Conservation (phyloP, 1,140 invertebrate species). For the Cyrtorhinus lividipennis region DNA sequence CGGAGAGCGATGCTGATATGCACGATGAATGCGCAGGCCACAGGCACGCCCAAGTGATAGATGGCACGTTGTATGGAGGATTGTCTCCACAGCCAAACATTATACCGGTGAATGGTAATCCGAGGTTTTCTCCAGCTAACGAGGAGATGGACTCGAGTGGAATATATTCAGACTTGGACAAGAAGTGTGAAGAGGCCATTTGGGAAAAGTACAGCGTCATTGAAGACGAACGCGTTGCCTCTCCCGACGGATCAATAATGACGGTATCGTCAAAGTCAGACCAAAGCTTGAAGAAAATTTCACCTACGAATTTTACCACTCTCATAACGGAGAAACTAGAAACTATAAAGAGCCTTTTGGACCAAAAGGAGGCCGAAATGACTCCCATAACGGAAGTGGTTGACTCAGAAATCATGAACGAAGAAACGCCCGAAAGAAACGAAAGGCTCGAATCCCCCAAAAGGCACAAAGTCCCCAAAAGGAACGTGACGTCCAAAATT, state of each 20-base stretch:
- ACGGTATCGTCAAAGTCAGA: constrained; percentile 26
- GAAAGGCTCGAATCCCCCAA: constrained; percentile 29
- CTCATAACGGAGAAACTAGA: constrained; percentile 24
- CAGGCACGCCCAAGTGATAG: constrained; percentile 58
- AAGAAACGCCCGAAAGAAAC: constrained; percentile 12
- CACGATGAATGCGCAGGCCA: constrained; percentile 52
- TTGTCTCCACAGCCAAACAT: neutral
- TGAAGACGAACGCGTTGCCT: constrained; percentile 24
- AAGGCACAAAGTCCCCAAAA: constrained; percentile 60
- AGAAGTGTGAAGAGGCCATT: constrained; percentile 27
- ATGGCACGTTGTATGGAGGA: constrained; percentile 64
- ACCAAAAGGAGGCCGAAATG: constrained; percentile 27
- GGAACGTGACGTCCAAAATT: constrained; percentile 55
- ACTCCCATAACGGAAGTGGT: constrained; percentile 29
- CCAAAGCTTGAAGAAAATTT: constrained; percentile 29
- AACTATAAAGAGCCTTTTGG: constrained; percentile 27
- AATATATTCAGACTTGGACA: constrained; percentile 69
- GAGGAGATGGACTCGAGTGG: constrained; percentile 73
- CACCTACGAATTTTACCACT: constrained; percentile 21
- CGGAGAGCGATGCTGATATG: constrained; percentile 68
- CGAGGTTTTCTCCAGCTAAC: constrained; percentile 36
- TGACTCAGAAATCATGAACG: constrained; percentile 2
- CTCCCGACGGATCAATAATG: constrained; percentile 22
- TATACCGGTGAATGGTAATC: constrained; percentile 26
- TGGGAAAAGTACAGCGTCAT: constrained; percentile 22